These are phyloP conservation scores for Corydoras maculifer DNA, from an alignment of 2,113 vertebrate species.

Conservation along the genomic window DNA sequence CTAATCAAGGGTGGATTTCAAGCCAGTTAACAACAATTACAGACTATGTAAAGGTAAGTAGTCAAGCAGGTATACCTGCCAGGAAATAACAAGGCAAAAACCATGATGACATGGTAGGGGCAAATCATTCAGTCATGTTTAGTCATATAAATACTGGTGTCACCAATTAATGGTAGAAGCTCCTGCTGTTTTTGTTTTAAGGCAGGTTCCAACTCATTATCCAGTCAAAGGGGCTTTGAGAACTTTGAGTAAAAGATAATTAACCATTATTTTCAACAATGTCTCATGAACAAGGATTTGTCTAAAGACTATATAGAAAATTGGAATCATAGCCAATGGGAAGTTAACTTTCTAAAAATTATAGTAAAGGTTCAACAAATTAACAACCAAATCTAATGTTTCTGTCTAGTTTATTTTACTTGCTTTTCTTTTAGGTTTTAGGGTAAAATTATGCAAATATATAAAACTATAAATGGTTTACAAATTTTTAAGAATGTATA, in stretches of 20 bases:
- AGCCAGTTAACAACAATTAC: slow-evolving; percentile 20
- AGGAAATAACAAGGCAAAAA: slow-evolving; percentile 22
- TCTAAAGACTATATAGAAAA: too few species aligned
- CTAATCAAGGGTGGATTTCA: slow-evolving; percentile 28
- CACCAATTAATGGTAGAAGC: slow-evolving; percentile 21
- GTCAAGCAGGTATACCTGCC: slow-evolving; percentile 19
- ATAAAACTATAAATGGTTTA: too few species aligned
- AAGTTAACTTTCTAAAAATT: too few species aligned
- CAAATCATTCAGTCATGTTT: slow-evolving; percentile 15
- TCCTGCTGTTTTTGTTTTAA: slow-evolving; percentile 3
- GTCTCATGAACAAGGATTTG: not conserved
- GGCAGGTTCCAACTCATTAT: slow-evolving; percentile 25
- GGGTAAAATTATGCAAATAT: too few species aligned
- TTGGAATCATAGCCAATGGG: too few species aligned
- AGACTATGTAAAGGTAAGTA: slow-evolving; percentile 8
- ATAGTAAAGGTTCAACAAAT: too few species aligned
- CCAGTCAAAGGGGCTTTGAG: slow-evolving; percentile 10
- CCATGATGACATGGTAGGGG: slow-evolving; percentile 7
- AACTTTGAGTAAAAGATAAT: slow-evolving; percentile 12
- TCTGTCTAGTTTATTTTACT: too few species aligned
- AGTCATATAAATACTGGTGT: slow-evolving; percentile 14
- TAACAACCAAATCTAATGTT: too few species aligned
- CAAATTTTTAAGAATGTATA: too few species aligned
- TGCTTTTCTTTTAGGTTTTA: too few species aligned
- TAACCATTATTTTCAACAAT: slow-evolving; percentile 19